Percentiles rank a stretch among this genome's conserved stretches.
Conservation (phyloP, 2,797 vertebrate species). For the Emys orbicularis region DNA sequence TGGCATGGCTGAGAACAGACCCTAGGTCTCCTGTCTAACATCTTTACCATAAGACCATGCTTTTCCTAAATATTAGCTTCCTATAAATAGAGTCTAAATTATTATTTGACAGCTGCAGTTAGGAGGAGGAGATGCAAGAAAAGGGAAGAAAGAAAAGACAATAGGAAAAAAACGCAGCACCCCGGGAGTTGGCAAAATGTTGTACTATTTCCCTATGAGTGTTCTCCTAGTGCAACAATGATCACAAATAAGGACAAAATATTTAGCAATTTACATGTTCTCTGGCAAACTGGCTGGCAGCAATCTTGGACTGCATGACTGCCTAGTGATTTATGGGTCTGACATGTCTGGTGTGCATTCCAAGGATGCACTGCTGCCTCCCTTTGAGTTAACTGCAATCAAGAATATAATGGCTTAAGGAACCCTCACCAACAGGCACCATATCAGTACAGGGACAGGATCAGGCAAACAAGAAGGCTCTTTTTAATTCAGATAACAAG, state of each 20-base stretch:
- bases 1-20: background rate
- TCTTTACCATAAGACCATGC: background rate
- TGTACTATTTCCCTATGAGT: background rate
- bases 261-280: background rate
- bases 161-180: background rate
- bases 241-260: background rate
- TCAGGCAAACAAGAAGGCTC: background rate
- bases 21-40: background rate
- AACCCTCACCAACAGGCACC: background rate
- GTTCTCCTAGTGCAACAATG: background rate
- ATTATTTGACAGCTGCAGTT: background rate
- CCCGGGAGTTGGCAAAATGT: background rate
- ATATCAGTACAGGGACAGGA: background rate
- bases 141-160: background rate
- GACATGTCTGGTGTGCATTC: background rate
- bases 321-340: background rate
- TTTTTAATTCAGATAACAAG: conserved; percentile 11
- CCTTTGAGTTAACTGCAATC: background rate
- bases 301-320: background rate
- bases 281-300: background rate
- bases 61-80: background rate
- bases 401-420: conserved; percentile 2
- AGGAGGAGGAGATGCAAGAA: background rate
- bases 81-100: background rate
- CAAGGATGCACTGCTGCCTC: background rate